These are phyloP conservation scores for Tenualosa thibaudeaui DNA, from an alignment of 2,797 vertebrate genomes.

Conservation along the genomic window DNA sequence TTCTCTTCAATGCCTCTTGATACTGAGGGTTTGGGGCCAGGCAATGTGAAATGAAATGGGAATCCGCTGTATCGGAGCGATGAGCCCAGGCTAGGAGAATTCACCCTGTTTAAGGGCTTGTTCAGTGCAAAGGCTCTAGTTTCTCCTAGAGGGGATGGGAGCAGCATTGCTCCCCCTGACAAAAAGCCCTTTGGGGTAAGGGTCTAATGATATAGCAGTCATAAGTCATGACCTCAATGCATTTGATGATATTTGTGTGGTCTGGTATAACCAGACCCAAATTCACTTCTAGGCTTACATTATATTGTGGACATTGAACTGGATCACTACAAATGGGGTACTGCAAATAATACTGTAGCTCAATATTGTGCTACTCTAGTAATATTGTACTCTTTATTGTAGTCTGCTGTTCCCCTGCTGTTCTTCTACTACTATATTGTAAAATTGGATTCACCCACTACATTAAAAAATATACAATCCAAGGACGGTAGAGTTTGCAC, in stretches of 20 bases:
- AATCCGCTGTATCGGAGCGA: neutral
- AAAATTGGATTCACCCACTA: neutral
- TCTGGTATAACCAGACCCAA: neutral
- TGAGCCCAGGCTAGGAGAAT: constrained; percentile 1
- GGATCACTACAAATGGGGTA: neutral
- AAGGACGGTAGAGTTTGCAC: too few relatives aligned
- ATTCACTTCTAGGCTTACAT: neutral
- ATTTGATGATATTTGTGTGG: neutral
- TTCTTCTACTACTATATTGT: neutral
- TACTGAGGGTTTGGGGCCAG: neutral
- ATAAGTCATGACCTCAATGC: neutral
- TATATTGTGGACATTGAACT: neutral
- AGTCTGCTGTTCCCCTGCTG: too few relatives aligned
- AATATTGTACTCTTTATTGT: too few relatives aligned
- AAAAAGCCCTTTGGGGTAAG: neutral
- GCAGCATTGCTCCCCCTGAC: neutral
- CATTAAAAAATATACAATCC: neutral
- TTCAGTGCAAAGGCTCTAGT: neutral
- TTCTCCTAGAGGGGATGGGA: neutral
- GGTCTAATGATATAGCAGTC: neutral
- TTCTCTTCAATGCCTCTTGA: neutral
- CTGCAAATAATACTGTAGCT: neutral
- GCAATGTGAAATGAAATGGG: neutral
- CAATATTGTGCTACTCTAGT: too few relatives aligned
- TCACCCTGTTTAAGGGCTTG: neutral